Evolutionary conservation across 1,140 invertebrate genomes (phyloP).

Genomic region (Ptiloglossa arizonensis): DNA sequence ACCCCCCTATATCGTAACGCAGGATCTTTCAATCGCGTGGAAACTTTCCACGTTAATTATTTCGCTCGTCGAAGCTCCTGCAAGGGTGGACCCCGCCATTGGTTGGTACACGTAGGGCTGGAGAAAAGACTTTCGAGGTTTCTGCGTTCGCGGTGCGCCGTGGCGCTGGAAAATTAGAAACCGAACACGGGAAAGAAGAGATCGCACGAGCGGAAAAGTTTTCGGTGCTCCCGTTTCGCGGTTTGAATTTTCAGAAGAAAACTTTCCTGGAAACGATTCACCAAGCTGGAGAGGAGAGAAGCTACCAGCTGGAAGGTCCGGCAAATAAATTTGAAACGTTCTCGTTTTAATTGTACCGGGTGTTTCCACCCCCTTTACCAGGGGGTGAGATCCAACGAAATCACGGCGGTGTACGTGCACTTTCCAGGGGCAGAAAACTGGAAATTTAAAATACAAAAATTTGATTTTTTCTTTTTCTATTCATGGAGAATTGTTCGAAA

Average conservation of each 20-base stretch:
- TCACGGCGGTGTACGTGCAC: not conserved
- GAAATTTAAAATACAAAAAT: no score
- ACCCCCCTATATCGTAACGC: slow-evolving; percentile 17
- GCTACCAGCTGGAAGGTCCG: not conserved
- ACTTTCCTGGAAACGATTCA: not conserved
- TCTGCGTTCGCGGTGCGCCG: not conserved
- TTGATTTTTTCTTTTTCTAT: no score
- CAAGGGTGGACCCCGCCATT: not conserved
- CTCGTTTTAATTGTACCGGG: slow-evolving; percentile 8
- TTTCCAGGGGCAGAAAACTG: no score
- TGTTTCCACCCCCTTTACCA: not conserved
- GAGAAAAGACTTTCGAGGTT: not conserved
- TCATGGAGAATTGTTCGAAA: no score
- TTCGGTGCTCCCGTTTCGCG: not conserved
- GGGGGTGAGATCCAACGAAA: not conserved
- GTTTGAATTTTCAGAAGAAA: not conserved
- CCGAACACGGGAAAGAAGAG: not conserved
- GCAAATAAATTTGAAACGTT: slow-evolving; percentile 3
- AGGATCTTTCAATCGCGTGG: slow-evolving; percentile 44
- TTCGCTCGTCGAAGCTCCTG: slow-evolving; percentile 19
- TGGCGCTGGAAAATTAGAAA: slow-evolving; percentile 28
- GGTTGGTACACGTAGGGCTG: no score
- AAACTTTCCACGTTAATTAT: slow-evolving; percentile 48
- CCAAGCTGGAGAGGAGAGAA: not conserved
- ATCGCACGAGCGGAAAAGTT: not conserved